Evolutionary conservation across 35 echinoderm and acorn worm genomes (phyloP), one percentile per base, ranked within the genome.

Genomic region (Heliocidaris tuberculata): DNA sequence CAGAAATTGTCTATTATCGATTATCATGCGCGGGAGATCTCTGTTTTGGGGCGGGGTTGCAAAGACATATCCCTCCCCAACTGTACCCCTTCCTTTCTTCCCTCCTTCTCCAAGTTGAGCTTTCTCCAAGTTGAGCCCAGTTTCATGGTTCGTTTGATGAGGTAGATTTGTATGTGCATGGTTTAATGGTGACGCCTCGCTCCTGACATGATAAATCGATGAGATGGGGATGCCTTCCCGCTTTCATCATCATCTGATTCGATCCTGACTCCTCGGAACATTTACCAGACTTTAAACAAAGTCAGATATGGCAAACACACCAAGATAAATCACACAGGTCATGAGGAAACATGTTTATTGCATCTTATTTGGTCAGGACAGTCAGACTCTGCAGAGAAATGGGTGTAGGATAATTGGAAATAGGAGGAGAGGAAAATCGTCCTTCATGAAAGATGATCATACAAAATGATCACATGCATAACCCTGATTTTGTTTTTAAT

Each of bases 261-360:
- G 27, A 78, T 78, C 65, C 87, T 15, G 24, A 7, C 31, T 89
- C 24, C 87, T 89, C 87, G 87, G 87, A 89, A 89, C 87, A 89
- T 89, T 89, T 89, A 89, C 87, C 24, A 32, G 47, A 89, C 47
- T 89, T 48, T 89, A 89, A 89, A 89, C 87, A 89, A 32, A 89
- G 87, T 32, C 87, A 89, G 87, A 89, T 89, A 89, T n/a, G 87
- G 87, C 31, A 89, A 89, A 47, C 47, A 48, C 87, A 27, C 87
- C 31, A 32, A 89, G 87, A 89, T 89, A 32, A 89, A 89, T 89
- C 87, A 89, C 65, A 78, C 65, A 78, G 24, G 21, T 19, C 65
- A 78, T 78, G 65, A 78, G 65, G 27, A 78, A 78, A 19, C 17
- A 7, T 21, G 65, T 78, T n/a, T 78, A 7, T n/a, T 21, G 19